Evolutionary conservation across 2,888 invertebrate species (phyloP).

Genomic region (Hoplodrina ambigua): DNA sequence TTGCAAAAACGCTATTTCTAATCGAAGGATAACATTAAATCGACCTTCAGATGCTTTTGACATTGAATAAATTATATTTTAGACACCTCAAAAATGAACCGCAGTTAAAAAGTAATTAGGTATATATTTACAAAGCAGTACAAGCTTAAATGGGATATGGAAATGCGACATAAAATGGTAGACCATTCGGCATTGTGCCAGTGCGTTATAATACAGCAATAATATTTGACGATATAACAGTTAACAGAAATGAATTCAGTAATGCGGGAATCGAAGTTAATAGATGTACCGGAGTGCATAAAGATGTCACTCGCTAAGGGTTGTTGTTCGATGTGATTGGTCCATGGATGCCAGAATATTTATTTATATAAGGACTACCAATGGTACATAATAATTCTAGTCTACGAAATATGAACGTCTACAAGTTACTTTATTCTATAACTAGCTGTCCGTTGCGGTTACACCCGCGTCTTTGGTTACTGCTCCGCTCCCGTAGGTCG

Average conservation of each 20-base stretch:
- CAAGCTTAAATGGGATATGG: conserved; percentile 29
- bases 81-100: conserved; percentile 6
- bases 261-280: conserved; percentile 14
- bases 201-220: conserved; percentile 34
- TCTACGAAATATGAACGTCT: too few species aligned
- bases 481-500: too few species aligned
- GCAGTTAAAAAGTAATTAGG: conserved; percentile 34
- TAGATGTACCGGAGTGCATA: background rate
- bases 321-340: background rate
- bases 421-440: too few species aligned
- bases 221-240: conserved; percentile 34
- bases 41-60: background rate
- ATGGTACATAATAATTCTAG: too few species aligned
- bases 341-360: background rate
- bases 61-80: conserved; percentile 2
- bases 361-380: too few species aligned
- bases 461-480: too few species aligned
- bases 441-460: too few species aligned
- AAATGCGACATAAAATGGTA: conserved; percentile 40
- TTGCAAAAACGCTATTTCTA: conserved; percentile 34
- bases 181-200: conserved; percentile 52
- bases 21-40: conserved; percentile 22
- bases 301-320: background rate
- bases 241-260: conserved; percentile 36
- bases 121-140: conserved; percentile 34